Evolutionary conservation across 2,888 invertebrate species (phyloP), one percentile per base, ranked within the genome.

Genomic region (Tinea pellionella): DNA sequence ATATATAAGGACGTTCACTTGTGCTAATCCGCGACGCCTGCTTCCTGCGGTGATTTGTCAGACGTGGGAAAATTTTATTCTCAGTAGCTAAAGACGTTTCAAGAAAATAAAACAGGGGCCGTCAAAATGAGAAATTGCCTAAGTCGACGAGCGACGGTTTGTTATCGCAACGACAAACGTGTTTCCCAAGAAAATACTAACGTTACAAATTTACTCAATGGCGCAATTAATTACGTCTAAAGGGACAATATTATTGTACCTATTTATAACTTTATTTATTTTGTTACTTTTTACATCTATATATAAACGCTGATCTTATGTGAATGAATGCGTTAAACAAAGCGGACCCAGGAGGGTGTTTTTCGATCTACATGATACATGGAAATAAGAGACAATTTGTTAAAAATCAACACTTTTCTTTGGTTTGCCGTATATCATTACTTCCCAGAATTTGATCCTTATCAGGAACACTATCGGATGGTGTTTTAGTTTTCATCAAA

Each of bases 21-120:
- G 24, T 2, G 24, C 53, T 53, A 53, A 56, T 60, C 56, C 60
- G 18, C 24, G 56, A 60, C 60, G 55, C 24, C 19, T 55, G 18
- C 56, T 53, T 60, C 41, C 42, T 32, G 60, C 37, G 60, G 60
- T 55, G 60, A 60, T 60, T 60, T 60, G 60, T 56, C 60, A 60
- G 43, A 32, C 18, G 55, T 41, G 19, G 55, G 51, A 19, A 60
- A 60, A 60, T 60, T 60, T 53, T 60, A 60, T 60, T 60, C 60
- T 37, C 37, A 55, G 55, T 56, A 60, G 32, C 57, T 32, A 30
- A 57, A 57, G 57, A 57, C 57, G 32, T 30, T 57, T 57, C 57
- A 13, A 6, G 57, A 57, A 57, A 57, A 57, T 32, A 32, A 57
- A 57, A 57, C 30, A 30, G 18, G 57, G 57, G 32, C n/a, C 57